Percentiles rank a stretch among this genome's conserved stretches.
phyloP scores from a whole-genome alignment of 92 coral and sea anemone species.

The Bergia puertoricense region DNA sequence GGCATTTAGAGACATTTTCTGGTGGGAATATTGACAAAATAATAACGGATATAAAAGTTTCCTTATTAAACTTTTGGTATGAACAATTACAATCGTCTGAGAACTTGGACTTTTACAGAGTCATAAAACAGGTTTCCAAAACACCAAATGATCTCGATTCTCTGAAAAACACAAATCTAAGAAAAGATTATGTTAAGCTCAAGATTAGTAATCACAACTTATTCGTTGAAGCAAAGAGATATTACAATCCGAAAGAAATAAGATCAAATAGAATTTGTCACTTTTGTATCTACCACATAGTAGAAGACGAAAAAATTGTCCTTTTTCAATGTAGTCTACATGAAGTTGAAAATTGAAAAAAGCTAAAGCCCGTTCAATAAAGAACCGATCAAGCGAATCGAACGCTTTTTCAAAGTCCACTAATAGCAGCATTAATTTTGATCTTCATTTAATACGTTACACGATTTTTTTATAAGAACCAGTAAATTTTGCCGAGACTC shows the following conservation, averaged over 20 bases:
- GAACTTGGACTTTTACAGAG: no score
- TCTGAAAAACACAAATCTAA: no score
- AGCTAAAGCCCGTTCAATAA: neutral
- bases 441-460: neutral
- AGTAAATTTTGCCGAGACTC: no score
- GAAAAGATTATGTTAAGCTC: no score
- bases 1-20: neutral
- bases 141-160: neutral
- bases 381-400: neutral
- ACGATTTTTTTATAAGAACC: no score
- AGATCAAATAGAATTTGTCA: slow-evolving; percentile 21
- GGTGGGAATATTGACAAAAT: slow-evolving; percentile 16
- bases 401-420: no score
- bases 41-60: slow-evolving; percentile 16
- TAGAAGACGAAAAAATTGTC: slow-evolving; percentile 3
- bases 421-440: neutral
- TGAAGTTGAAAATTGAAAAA: neutral
- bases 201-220: no score
- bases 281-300: slow-evolving; percentile 1
- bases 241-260: neutral
- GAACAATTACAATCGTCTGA: slow-evolving; percentile 7
- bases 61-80: slow-evolving; percentile 6
- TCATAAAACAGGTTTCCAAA: neutral
- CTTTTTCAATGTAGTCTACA: neutral
- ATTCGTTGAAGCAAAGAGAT: no score